Evolutionary conservation across 2,113 vertebrate species (phyloP), one percentile per base, ranked within the genome.

Genomic region (Terrapene triunguis): DNA sequence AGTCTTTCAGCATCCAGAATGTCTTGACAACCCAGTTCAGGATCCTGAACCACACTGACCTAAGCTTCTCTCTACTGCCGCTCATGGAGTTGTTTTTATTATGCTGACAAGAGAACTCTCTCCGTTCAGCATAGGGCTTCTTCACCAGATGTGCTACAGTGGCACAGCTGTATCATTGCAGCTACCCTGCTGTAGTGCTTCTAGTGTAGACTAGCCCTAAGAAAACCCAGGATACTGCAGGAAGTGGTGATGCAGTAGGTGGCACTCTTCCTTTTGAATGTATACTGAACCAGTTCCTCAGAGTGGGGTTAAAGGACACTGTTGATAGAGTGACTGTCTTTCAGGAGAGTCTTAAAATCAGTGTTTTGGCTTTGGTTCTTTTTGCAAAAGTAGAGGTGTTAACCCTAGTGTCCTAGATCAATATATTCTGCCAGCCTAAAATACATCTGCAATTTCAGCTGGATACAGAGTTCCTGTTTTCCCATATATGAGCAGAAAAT

Each of bases 1-100:
- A 0, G 14, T 24, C 42, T 0, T 35, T 27, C 8, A 21, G 24
- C 42, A 25, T 76, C 25, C 11, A 47, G 42, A 24, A 22, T 44
- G 42, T 44, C 42, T 47, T 44, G 42, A 76, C 38, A 76, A 76
- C 12, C 24, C 42, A 76, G 5, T 76, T 76, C 42, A 76, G 74
- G 24, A 76, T 27, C 42, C 42, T 47, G 22, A 72, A 38, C 8
- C 35, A n/a, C 35, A 38, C 19, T 19, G 7, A 53, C 19, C 53
- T 21, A 53, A n/a, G 35, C 62, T 69, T 19, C 62, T 69, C 35
- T 4, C 29, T 35, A 17, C 59, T 8, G 27, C 59, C 14, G 6
- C 13, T 35, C 59, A 35, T 2, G 12, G 59, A 35, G 32, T 13
- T 65, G 32, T 32, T 35, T 65, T 65, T 65, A 65, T 65, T 35